Percentiles rank a stretch among this genome's conserved stretches.
phyloP scores from a whole-genome alignment of 2,113 vertebrate species.

The Hemiscyllium ocellatum region DNA sequence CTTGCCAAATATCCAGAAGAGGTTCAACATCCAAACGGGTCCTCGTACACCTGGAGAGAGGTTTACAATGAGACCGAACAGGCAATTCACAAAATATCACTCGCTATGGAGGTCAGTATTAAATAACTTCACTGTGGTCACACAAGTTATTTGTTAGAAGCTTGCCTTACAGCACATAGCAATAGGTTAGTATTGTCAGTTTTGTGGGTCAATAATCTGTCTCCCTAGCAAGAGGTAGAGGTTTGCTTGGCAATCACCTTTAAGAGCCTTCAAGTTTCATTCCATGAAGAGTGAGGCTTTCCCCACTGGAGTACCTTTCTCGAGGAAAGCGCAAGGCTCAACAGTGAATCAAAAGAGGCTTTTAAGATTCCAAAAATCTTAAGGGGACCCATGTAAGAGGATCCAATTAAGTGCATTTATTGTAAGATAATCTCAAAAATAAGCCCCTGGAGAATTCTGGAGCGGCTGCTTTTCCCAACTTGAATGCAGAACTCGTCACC shows the following conservation, averaged over 20 bases:
- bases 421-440: not conserved
- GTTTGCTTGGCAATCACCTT: not conserved
- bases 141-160: not conserved
- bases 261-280: not conserved
- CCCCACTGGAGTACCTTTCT: not conserved
- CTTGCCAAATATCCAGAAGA: constrained; percentile 67
- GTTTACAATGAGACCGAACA: constrained; percentile 87
- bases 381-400: not conserved
- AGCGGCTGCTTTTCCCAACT: not conserved
- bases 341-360: too few relatives aligned
- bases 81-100: constrained; percentile 79
- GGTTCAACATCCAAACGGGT: constrained; percentile 46
- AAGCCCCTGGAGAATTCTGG: not conserved
- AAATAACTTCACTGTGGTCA: not conserved
- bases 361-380: not conserved
- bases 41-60: constrained; percentile 76
- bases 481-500: not conserved
- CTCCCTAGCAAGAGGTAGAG: not conserved
- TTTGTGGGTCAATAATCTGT: not conserved
- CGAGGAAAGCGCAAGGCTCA: not conserved
- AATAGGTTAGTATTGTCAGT: not conserved
- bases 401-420: too few relatives aligned
- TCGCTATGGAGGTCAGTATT: constrained; percentile 86
- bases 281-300: not conserved
- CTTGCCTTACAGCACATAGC: not conserved